Evolutionary conservation across 2,797 vertebrate genomes (phyloP), one percentile per base, ranked within the genome.

Genomic region (Acomys russatus): DNA sequence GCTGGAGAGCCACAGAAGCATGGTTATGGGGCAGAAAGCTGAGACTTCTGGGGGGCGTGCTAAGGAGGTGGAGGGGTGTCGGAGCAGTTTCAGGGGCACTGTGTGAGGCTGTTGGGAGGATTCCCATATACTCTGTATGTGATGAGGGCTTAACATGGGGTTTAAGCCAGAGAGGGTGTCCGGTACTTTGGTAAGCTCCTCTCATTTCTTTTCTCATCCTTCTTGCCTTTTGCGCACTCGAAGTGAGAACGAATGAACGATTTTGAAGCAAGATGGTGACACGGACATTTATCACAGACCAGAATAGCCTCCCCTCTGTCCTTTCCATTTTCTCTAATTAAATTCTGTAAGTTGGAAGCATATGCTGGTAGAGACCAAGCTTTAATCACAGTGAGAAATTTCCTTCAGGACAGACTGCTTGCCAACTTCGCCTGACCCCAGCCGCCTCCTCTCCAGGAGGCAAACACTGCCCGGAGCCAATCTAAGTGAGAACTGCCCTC

Each of bases 381-480:
- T 91, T 90, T 96, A 59, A 88, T 92, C 77, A 38, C 73, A 77
- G 90, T 88, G 92, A 92, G 66, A 56, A 82, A n/a, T 92, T 63
- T 86, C 33, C 18, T 90, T 88, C 49, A 23, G 83, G 70, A 89
- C 56, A 59, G 82, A 15, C 2, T 1, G 28, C 33, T 35, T 1
- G 22, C 49, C 23, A 35, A 23, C 73, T 73, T 59, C 9, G 9
- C 38, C 38, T 25, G 76, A 28, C 38, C 66, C 28, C 28, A 18
- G 6, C 66, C 7, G 6, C 90, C 73, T 17, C 28, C 0, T 22
- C 85, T 44, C 35, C 9, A 1, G 51, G 49, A 90, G 83, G 12
- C 11, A 51, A 44, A 20, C 1, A 11, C 86, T 23, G 18, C 88
- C 64, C 9, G 38, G 85, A 56, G 79, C 61, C 64, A 12, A 23